Evolutionary conservation across 2,797 vertebrate genomes (phyloP).

Genomic region (Sibirionetta formosa): DNA sequence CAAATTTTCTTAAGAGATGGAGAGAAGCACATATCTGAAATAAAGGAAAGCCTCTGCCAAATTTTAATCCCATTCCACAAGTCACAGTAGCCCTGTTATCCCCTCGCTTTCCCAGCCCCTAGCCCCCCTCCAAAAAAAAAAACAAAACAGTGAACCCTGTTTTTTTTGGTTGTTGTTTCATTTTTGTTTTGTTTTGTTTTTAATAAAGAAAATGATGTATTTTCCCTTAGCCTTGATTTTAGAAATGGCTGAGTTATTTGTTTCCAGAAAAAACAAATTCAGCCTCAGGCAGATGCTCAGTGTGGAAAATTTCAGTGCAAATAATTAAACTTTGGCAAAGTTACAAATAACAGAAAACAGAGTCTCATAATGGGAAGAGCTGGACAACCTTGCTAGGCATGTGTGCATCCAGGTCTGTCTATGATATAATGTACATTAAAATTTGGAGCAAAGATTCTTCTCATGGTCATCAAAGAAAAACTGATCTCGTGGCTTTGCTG

Average conservation of each 20-base stretch:
- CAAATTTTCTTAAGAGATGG: neutral
- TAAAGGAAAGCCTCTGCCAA: neutral
- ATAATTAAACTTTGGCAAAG: constrained; percentile 56
- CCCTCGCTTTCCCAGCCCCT: too few species aligned
- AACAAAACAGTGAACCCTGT: neutral
- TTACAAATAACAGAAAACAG: constrained; percentile 42
- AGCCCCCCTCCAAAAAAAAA: rapidly evolving
- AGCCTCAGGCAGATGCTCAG: constrained; percentile 7
- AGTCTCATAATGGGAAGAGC: constrained; percentile 8
- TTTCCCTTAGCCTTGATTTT: constrained; percentile 9
- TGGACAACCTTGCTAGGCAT: constrained; percentile 20
- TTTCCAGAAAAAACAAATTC: constrained; percentile 7
- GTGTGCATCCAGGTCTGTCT: neutral
- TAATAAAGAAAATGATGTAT: neutral
- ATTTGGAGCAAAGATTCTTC: neutral
- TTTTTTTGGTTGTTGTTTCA: neutral
- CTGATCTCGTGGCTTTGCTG: neutral
- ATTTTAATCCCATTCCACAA: neutral
- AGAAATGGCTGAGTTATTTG: neutral
- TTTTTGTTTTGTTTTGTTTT: neutral
- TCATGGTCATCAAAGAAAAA: neutral
- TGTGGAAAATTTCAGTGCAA: constrained; percentile 48
- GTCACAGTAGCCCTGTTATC: neutral
- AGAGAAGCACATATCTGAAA: neutral
- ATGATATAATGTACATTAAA: neutral